Base-by-base conservation (phyloP, 2,797 vertebrate genomes). In the Microtus obscurus region DNA sequence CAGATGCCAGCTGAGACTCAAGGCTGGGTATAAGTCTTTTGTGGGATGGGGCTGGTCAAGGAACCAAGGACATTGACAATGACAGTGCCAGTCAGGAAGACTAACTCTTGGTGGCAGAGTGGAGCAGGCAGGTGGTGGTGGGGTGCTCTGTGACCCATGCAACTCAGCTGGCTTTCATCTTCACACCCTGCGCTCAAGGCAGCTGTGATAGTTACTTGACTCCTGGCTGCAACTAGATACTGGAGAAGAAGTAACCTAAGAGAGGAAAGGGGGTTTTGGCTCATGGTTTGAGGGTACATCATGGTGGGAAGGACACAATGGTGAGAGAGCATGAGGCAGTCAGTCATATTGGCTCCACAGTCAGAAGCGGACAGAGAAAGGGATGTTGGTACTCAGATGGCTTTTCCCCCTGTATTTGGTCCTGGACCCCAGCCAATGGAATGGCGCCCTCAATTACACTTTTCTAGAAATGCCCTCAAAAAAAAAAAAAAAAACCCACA, bases 1-100 rank as follows among this genome's bases (percentile, higher is more conserved):
- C 43, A 85, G 31, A 29, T 96, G 43, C 23, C 77, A 85, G 13
- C 14, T 53, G 79, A 92, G 74, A 9, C 40, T 96, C 9, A 69
- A 90, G 43, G 74, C 56, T 74, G 23, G 7, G 31, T 56, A 4
- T 37, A 77, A 63, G 40, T 92, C 82, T 9, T 43, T 86, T 85
- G 31, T 85, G 53, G 11, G 53, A 12, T 63, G 63, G 53, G 14
- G 31, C 40, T 96, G 29, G 40, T 80, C 29, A 85, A 92, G 29
- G 79, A 17, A 90, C 61, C 51, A 90, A 85, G 31, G 88, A 69
- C 10, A 43, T 73, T 69, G 86, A 45, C 67, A 73, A n/a, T n/a
- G 23, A 78, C 34, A 11, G 21, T 34, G 29, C 63, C 69, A 11
- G 53, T 90, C 77, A 96, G 6, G 61, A 95, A 97, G 92, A 86